phyloP scores from a whole-genome alignment of 2,113 vertebrate genomes.

The Cochlearius cochlearius region DNA sequence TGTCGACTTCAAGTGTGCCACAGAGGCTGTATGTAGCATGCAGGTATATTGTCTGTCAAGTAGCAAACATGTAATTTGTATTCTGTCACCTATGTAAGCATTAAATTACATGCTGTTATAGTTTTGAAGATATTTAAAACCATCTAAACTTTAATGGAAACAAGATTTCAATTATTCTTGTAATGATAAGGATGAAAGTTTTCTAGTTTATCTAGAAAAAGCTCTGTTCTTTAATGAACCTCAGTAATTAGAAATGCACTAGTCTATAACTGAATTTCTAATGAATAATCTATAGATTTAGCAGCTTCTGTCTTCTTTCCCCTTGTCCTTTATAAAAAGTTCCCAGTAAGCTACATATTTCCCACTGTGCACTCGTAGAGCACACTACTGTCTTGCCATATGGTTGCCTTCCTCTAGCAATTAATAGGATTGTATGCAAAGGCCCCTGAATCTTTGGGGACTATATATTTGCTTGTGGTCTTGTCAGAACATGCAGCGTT shows the following conservation, averaged over 20 bases:
- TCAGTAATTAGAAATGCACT: constrained; percentile 32
- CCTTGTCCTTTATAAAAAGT: constrained; percentile 48
- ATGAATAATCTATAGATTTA: constrained; percentile 62
- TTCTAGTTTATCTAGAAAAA: constrained; percentile 45
- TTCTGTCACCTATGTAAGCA: constrained; percentile 9
- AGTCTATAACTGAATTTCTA: constrained; percentile 9
- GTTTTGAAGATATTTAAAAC: constrained; percentile 35
- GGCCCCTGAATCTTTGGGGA: constrained; percentile 61
- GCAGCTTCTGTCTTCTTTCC: not conserved
- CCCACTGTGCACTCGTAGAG: constrained; percentile 5
- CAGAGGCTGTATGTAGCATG: not conserved
- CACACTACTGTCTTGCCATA: constrained; percentile 25
- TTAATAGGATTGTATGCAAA: constrained; percentile 72
- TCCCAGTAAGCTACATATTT: constrained; percentile 21
- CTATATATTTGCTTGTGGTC: constrained; percentile 59
- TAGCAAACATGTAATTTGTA: constrained; percentile 9
- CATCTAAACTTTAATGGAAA: constrained; percentile 50
- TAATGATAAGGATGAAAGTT: constrained; percentile 49
- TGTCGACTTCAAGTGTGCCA: not conserved
- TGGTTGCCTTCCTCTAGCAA: constrained; percentile 61
- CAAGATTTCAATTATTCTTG: constrained; percentile 42
- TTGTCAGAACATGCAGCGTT: constrained; percentile 63
- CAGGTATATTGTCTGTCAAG: not conserved
- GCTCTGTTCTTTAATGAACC: constrained; percentile 13
- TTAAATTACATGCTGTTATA: constrained; percentile 42